These are phyloP conservation scores for Progne subis DNA, from an alignment of 2,113 vertebrate species.

Conservation along the genomic window DNA sequence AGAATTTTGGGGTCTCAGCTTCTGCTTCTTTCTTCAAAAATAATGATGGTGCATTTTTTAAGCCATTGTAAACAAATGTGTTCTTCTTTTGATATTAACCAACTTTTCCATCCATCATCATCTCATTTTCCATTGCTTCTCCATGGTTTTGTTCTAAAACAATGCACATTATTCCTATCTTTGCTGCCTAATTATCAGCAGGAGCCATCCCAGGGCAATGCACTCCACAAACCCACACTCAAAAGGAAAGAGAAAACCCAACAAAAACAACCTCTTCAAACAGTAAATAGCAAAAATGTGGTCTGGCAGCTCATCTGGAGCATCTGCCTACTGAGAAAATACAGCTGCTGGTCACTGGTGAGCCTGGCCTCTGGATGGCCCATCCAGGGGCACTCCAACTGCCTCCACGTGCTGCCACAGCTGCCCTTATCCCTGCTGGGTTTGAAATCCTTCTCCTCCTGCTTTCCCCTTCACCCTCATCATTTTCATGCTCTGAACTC, in stretches of 20 bases:
- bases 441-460: background rate
- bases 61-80: constrained; percentile 2
- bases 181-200: constrained; percentile 43
- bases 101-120: background rate
- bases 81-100: constrained; percentile 12
- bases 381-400: background rate
- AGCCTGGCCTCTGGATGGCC: background rate
- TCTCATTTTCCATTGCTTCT: constrained; percentile 34
- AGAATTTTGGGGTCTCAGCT: background rate
- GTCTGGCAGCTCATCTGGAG: constrained; percentile 42
- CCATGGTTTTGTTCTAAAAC: constrained; percentile 31
- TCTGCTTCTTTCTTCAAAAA: constrained; percentile 40
- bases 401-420: background rate
- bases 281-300: constrained; percentile 45
- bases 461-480: background rate
- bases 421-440: background rate
- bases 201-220: constrained; percentile 6
- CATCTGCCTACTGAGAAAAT: constrained; percentile 50
- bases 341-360: constrained; percentile 21
- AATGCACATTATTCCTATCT: constrained; percentile 32
- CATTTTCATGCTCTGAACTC: background rate
- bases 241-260: constrained; percentile 27
- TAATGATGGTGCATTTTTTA: background rate
- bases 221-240: background rate
- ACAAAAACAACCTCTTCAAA: constrained; percentile 47